These are phyloP conservation scores for Coboldia fuscipes DNA, from an alignment of 1,140 invertebrate genomes.

Conservation along the genomic window DNA sequence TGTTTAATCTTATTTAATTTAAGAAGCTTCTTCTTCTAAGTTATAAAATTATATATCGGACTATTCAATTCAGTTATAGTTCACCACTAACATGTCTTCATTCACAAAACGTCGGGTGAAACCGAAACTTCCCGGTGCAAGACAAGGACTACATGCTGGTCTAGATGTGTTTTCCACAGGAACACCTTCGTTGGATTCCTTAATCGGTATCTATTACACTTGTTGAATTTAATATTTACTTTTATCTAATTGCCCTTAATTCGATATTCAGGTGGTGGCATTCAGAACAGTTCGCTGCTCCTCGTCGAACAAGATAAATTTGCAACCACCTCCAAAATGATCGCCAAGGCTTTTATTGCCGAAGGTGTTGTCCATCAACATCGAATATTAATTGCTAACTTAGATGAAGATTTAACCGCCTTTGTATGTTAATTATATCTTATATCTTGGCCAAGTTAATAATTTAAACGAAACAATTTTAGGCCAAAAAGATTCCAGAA, in stretches of 20 bases:
- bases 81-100: constrained; percentile 18
- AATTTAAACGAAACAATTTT: constrained; percentile 7
- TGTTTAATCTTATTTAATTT: no score
- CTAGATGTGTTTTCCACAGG: constrained; percentile 46
- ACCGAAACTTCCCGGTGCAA: constrained; percentile 33
- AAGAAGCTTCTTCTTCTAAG: no score
- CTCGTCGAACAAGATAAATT: constrained; percentile 54
- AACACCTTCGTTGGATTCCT: constrained; percentile 42
- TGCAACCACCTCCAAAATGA: constrained; percentile 46
- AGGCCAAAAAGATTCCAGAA: constrained; percentile 24
- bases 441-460: not conserved
- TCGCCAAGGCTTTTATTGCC: constrained; percentile 62
- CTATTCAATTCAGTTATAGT: no score
- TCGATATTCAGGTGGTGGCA: constrained; percentile 26
- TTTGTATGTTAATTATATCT: constrained; percentile 25
- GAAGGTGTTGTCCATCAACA: constrained; percentile 57
- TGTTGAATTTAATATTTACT: constrained; percentile 4
- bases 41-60: no score
- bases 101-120: constrained; percentile 17
- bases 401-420: constrained; percentile 39
- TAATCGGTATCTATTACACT: constrained; percentile 28
- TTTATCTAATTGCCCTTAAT: constrained; percentile 5
- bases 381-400: constrained; percentile 42
- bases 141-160: constrained; percentile 38
- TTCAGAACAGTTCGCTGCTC: constrained; percentile 33